These are phyloP conservation scores for Apeltes quadracus DNA, from an alignment of 2,113 vertebrate genomes.

Conservation along the genomic window DNA sequence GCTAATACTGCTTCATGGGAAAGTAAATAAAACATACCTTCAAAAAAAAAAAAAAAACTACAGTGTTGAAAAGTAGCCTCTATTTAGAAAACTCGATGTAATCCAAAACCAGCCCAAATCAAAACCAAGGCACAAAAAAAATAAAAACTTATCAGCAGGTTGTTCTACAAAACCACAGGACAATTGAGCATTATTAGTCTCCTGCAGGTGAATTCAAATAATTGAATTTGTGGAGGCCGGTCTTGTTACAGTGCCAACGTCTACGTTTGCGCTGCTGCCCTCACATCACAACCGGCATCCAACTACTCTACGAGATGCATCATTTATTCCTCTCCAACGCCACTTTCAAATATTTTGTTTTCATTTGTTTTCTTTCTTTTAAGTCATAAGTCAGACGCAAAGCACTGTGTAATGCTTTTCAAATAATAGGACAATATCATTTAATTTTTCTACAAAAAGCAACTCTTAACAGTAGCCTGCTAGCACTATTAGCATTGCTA, in stretches of 20 bases:
- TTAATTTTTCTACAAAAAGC: background rate
- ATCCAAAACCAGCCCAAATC: conserved; percentile 44
- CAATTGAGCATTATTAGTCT: conserved; percentile 10
- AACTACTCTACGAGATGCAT: conserved; percentile 22
- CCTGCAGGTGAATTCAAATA: background rate
- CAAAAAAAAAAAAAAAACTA: conserved; percentile 15
- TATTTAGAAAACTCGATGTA: conserved; percentile 27
- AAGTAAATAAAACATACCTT: conserved; percentile 25
- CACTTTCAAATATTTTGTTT: conserved; percentile 7
- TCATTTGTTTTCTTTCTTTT: background rate
- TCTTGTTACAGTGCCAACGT: background rate
- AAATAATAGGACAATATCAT: conserved; percentile 9
- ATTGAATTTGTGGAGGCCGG: conserved; percentile 4
- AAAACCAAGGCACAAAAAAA: conserved; percentile 74
- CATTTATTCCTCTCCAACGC: background rate
- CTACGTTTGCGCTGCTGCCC: background rate
- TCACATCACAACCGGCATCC: conserved; percentile 16
- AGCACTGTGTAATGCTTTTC: conserved; percentile 27
- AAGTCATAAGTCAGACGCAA: background rate
- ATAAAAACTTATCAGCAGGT: conserved; percentile 49
- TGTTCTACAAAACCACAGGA: conserved; percentile 26
- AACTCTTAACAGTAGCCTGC: conserved; percentile 11
- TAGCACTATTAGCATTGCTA: conserved; percentile 17
- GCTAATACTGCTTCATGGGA: conserved; percentile 33
- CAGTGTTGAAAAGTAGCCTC: conserved; percentile 40